Base-by-base conservation (phyloP, 2,113 vertebrate species). In the Muntiacus reevesi region DNA sequence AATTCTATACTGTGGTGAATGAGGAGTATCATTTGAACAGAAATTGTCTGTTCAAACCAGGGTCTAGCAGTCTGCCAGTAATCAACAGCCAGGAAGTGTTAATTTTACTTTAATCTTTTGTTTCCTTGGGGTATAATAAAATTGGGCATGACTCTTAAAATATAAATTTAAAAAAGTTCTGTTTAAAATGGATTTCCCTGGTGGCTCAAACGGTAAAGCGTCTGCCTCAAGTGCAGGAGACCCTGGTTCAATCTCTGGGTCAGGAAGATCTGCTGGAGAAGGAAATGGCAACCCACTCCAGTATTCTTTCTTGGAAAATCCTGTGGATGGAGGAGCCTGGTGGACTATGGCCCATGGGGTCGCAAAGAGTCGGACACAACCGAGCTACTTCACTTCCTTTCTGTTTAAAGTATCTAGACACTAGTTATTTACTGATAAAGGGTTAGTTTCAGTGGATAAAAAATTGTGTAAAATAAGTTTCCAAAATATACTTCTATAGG, bases 401-500 rank as follows among this genome's bases (percentile, higher is more conserved):
- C 40, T 50, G 47, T 27, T 91, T 30, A 81, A 60, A 52, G 27
- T 86, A 90, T 84, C 79, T 92, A 95, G 96, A 97, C 71, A 93
- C 97, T 54, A 92, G 87, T 95, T 82, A 94, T 98, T 98, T 98
- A 98, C 97, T 98, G 86, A 96, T 90, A 87, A 92, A 97, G 60
- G 85, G 55, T 98, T 97, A 98, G 89, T 95, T 96, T 97, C 87
- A 87, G 87, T 94, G 94, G 43, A 89, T 98, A 98, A 62, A 98
- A 97, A 97, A 95, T 23, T 54, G 55, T 97, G 94, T 94, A 95
- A 97, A 74, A 28, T 90, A 97, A 90, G 86, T 45, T 81, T 95
- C 91, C 91, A 95, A 97, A 95, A 97, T 98, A 97, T 78, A 96
- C 95, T 97, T 98, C 95, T 97, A 97, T 87, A 98, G 96, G 91